Conservation (phyloP, 2,797 vertebrate genomes). For the Scolopax bukidnonensis region DNA sequence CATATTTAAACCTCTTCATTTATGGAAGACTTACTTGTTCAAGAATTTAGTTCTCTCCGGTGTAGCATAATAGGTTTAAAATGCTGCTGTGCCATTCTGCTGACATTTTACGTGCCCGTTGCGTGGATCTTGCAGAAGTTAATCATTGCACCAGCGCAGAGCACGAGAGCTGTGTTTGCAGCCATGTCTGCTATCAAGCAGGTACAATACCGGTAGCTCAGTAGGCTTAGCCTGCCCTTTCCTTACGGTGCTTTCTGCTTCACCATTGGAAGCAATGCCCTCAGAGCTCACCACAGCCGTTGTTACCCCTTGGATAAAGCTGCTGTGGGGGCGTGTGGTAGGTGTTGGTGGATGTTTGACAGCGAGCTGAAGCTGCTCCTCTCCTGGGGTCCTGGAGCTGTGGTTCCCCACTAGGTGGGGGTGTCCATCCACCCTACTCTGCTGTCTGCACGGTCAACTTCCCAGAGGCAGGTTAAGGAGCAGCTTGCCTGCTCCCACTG, state of each 20-base stretch:
- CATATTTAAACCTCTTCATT: neutral
- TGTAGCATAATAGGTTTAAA: neutral
- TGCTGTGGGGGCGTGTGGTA: rapidly evolving
- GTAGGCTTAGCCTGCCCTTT: neutral
- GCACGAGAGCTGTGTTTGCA: neutral
- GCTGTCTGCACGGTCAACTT: rapidly evolving
- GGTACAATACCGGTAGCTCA: neutral
- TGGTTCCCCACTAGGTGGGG: slow-evolving; percentile 48
- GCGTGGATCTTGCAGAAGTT: neutral
- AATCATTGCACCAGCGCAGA: neutral
- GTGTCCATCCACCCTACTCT: neutral
- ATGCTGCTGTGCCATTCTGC: neutral
- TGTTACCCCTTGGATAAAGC: neutral
- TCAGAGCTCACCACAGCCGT: neutral
- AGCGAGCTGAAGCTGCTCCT: neutral
- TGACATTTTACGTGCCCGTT: neutral
- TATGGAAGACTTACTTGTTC: neutral
- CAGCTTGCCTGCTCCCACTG: neutral
- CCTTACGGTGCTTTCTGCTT: neutral
- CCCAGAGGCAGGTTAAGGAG: neutral
- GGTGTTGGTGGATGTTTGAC: too few species aligned
- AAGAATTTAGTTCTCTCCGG: neutral
- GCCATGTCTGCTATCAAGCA: neutral
- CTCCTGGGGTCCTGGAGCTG: rapidly evolving
- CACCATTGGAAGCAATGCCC: neutral